Base-by-base conservation (phyloP, 2,888 invertebrate species). In the Lymantria monacha region DNA sequence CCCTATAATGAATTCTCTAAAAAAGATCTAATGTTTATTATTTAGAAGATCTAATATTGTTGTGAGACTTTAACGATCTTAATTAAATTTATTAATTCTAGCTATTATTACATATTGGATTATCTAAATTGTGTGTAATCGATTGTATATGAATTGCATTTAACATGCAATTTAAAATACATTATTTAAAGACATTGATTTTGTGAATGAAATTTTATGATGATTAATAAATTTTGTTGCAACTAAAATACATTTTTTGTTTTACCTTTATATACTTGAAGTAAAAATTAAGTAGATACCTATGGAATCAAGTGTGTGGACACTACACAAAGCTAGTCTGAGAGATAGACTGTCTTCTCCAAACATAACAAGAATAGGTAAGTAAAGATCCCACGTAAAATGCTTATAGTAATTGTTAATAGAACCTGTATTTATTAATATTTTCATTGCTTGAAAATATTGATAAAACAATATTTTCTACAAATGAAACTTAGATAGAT, bases 81-180 rank as follows among this genome's bases (percentile, higher is more conserved):
- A 50, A 40, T 42, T 9, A 22, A 40, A 12, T 9, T 45, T 22
- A 22, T 22, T 22, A 22, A 22, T 61, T 36, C 2, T 11, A 11
- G 36, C 30, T 13, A 47, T 42, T 50, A 30, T 42, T 22, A 30
- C 5, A 15, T 36, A 50, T 42, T 51, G 37, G 38, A 30, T 37
- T 49, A 56, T 42, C 49, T 10, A 60, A 61, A 58, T 63, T 63
- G 30, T 44, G 31, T 46, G 14, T 45, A 57, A 22, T 57, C 43
- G 36, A 59, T 59, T 58, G 59, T 58, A 61, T 62, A 41, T 59
- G 53, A 49, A 66, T 66, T 70, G 69, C 58, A 62, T 67, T 63
- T 70, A 65, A 63, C 54, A 54, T 51, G 56, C 38, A 47, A 57
- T 51, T 46, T 50, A 55, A 58, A 63, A 59, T 59, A 59, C 53